Conservation (phyloP, 2,888 invertebrate species). For the Allacma fusca region DNA sequence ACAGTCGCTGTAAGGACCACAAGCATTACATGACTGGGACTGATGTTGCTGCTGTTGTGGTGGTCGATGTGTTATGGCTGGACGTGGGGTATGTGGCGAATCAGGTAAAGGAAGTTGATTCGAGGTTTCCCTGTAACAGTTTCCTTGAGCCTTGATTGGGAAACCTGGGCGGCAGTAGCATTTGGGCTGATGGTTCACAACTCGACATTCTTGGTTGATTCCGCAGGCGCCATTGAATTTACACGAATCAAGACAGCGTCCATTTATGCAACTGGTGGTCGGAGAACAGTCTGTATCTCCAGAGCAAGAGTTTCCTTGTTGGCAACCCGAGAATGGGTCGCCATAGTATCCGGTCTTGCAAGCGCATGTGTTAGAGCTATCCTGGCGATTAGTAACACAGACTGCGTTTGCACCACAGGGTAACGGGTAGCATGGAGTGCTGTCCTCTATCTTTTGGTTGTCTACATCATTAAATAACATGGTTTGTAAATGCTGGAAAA, state of each 20-base stretch:
- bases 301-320: conserved; percentile 77
- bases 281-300: conserved; percentile 79
- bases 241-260: conserved; percentile 67
- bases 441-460: background rate
- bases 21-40: conserved; percentile 6
- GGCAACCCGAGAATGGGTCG: conserved; percentile 82
- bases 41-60: background rate
- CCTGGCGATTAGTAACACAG: background rate
- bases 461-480: too few species aligned
- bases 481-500: too few species aligned
- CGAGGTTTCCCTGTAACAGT: conserved; percentile 24
- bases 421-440: conserved; percentile 34
- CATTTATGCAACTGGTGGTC: conserved; percentile 62
- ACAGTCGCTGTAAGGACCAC: conserved; percentile 53
- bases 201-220: conserved; percentile 29
- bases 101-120: too few species aligned
- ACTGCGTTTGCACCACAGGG: conserved; percentile 40
- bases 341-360: conserved; percentile 67
- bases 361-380: background rate
- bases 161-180: conserved; percentile 50
- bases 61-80: background rate
- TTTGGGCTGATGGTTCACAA: conserved; percentile 24
- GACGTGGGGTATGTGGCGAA: background rate
- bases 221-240: conserved; percentile 47
- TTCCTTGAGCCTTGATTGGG: conserved; percentile 49